Percentiles rank a stretch among this genome's conserved stretches.
phyloP scores from a whole-genome alignment of 2,888 invertebrate species.

The Rhabditoides inermis region DNA sequence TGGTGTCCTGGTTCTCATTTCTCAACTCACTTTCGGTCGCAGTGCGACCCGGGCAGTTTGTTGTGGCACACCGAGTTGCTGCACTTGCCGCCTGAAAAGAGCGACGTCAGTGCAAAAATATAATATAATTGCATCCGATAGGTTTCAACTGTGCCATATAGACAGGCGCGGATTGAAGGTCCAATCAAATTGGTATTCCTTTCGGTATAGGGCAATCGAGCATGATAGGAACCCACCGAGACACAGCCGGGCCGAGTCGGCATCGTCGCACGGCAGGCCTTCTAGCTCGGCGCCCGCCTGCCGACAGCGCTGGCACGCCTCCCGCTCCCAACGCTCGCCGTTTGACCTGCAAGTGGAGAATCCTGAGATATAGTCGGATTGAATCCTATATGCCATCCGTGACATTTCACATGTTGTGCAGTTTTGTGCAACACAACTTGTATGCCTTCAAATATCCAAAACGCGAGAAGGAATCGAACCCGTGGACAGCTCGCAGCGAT shows the following conservation, averaged over 20 bases:
- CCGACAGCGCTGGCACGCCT: conserved; percentile 47
- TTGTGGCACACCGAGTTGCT: conserved; percentile 50
- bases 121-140: no score
- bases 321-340: conserved; percentile 52
- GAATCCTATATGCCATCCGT: no score
- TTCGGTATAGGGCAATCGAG: no score
- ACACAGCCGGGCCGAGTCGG: conserved; percentile 48
- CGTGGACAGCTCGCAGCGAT: no score
- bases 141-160: no score
- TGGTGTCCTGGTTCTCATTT: no score
- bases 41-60: conserved; percentile 47
- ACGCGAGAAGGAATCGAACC: neutral
- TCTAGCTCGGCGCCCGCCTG: conserved; percentile 46
- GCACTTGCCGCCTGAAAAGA: conserved; percentile 37
- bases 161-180: no score
- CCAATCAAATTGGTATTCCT: no score
- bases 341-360: conserved; percentile 36
- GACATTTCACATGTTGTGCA: no score
- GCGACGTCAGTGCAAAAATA: neutral
- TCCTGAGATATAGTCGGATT: neutral
- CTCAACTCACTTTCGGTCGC: conserved; percentile 48
- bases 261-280: conserved; percentile 51
- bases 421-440: no score
- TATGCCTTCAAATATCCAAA: no score
- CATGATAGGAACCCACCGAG: conserved; percentile 15